phyloP scores from a whole-genome alignment of 2,113 vertebrate species.

The Hippolais icterina region DNA sequence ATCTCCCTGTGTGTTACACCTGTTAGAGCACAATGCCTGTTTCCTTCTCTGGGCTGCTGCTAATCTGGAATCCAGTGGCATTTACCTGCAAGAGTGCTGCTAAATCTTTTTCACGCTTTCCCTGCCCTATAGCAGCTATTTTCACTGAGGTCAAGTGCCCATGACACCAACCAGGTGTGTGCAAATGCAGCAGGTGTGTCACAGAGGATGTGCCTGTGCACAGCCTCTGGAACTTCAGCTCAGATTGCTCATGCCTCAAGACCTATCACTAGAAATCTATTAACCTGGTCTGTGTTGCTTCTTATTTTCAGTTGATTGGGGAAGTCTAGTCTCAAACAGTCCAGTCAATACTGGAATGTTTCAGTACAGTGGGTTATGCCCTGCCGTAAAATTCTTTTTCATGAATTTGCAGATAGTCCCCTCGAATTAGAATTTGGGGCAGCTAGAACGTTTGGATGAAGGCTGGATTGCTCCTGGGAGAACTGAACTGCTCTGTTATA shows the following conservation, averaged over 20 bases:
- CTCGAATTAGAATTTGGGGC: neutral
- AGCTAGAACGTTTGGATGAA: neutral
- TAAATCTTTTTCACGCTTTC: neutral
- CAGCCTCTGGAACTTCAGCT: neutral
- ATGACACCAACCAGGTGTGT: neutral
- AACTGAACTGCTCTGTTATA: neutral
- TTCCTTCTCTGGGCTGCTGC: neutral
- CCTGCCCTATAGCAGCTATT: neutral
- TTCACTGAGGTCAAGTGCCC: neutral
- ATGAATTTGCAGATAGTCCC: rapidly evolving
- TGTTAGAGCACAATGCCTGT: neutral
- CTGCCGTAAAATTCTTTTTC: neutral
- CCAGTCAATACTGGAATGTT: neutral
- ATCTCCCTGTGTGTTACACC: neutral
- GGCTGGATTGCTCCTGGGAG: neutral
- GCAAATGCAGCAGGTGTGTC: neutral
- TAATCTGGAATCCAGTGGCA: neutral
- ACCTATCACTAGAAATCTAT: neutral
- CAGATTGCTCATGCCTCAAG: neutral
- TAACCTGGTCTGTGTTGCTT: neutral
- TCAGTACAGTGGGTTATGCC: neutral
- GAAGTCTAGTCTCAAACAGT: neutral
- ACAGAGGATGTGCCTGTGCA: neutral
- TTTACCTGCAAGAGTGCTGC: neutral
- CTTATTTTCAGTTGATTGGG: neutral